phyloP scores from a whole-genome alignment of 2,888 invertebrate species.

The Melieria omissa region DNA sequence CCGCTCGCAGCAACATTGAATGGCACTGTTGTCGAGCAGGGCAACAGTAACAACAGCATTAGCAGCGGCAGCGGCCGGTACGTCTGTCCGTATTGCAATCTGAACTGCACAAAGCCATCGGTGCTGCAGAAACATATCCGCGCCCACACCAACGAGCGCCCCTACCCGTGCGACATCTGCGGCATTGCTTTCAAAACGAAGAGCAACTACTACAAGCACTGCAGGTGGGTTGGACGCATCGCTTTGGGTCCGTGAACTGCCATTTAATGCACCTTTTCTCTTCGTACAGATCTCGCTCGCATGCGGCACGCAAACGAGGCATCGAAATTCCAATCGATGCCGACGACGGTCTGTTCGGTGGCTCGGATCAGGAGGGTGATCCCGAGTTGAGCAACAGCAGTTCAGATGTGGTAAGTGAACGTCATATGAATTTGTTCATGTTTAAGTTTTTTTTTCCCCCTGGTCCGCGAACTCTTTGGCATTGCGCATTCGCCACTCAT shows the following conservation, averaged over 20 bases:
- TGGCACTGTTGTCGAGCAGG: constrained; percentile 31
- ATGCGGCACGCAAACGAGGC: constrained; percentile 75
- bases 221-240: constrained; percentile 66
- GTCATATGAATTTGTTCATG: not conserved
- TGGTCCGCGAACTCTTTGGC: not conserved
- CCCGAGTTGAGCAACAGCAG: constrained; percentile 67
- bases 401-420: constrained; percentile 62
- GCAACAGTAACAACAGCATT: constrained; percentile 27
- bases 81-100: constrained; percentile 87
- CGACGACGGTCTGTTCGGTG: constrained; percentile 71
- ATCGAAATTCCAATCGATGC: constrained; percentile 70
- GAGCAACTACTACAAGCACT: constrained; percentile 92
- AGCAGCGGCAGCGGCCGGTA: constrained; percentile 70
- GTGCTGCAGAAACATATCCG: constrained; percentile 94
- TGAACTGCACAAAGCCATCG: constrained; percentile 91
- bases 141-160: constrained; percentile 92
- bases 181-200: constrained; percentile 94
- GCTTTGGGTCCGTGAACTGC: not conserved
- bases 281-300: constrained; percentile 74
- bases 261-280: constrained; percentile 7
- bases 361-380: constrained; percentile 72
- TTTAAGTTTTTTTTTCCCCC: not conserved
- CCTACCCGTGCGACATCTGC: constrained; percentile 89
- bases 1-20: constrained; percentile 10
- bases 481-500: not conserved